Evolutionary conservation across 2,113 vertebrate species (phyloP).

Genomic region (Bubo blakistoni): DNA sequence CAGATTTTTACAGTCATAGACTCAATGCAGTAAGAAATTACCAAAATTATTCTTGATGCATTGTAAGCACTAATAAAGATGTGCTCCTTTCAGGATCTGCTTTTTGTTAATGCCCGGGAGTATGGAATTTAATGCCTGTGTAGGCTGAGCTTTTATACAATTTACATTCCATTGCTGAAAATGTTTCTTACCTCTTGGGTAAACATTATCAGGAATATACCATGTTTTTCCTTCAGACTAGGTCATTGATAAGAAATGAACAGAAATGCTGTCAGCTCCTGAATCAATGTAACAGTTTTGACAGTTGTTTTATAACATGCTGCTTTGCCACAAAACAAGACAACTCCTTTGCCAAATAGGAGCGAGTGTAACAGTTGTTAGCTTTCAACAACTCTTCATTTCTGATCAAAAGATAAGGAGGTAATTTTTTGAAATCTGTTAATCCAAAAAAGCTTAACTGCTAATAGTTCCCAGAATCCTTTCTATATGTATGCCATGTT

Average conservation of each 20-base stretch:
- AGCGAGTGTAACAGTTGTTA: slow-evolving; percentile 68
- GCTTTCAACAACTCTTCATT: slow-evolving; percentile 74
- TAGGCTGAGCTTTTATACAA: neutral
- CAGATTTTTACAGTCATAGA: neutral
- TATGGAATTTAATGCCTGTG: neutral
- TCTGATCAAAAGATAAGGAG: slow-evolving; percentile 70
- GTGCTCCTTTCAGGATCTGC: neutral
- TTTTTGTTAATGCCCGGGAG: neutral
- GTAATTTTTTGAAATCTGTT: slow-evolving; percentile 68
- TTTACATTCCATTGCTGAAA: neutral
- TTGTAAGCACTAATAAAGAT: neutral
- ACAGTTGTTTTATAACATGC: slow-evolving; percentile 56
- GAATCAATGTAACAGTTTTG: slow-evolving; percentile 57
- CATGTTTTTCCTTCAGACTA: slow-evolving; percentile 17
- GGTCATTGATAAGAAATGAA: slow-evolving; percentile 39
- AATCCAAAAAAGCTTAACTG: slow-evolving; percentile 65
- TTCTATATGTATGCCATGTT: slow-evolving; percentile 24
- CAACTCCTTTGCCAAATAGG: slow-evolving; percentile 59
- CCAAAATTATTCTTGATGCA: neutral
- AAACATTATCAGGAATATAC: neutral
- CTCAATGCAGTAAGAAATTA: neutral
- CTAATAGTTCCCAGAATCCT: slow-evolving; percentile 67
- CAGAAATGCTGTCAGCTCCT: slow-evolving; percentile 37
- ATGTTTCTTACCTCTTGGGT: slow-evolving; percentile 33
- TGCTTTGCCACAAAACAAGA: slow-evolving; percentile 68